Percentiles rank a stretch among this genome's conserved stretches.
phyloP scores from a whole-genome alignment of 2,888 invertebrate genomes.

The Meganola albula region DNA sequence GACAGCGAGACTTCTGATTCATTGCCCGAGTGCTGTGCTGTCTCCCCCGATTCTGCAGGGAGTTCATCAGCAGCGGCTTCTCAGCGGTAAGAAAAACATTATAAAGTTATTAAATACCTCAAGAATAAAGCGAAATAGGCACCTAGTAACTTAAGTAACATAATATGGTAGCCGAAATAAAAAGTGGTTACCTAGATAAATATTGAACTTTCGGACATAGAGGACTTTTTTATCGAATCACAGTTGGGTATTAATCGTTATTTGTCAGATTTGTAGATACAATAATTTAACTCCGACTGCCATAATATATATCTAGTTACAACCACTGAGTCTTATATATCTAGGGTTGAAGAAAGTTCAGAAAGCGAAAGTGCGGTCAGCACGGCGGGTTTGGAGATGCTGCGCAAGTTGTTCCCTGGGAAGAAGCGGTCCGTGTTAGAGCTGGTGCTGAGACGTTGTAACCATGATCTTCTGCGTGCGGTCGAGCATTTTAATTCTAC shows the following conservation, averaged over 20 bases:
- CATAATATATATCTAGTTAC: no score
- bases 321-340: no score
- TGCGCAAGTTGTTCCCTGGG: slow-evolving; percentile 92
- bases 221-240: no score
- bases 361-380: slow-evolving; percentile 74
- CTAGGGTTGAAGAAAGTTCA: slow-evolving; percentile 35
- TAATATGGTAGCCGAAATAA: no score
- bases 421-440: slow-evolving; percentile 93
- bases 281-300: no score
- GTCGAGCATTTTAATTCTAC: slow-evolving; percentile 88
- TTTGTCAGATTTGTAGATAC: no score
- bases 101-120: not conserved
- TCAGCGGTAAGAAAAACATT: slow-evolving; percentile 31
- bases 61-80: slow-evolving; percentile 34
- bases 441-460: slow-evolving; percentile 93
- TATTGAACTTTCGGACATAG: no score
- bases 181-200: no score
- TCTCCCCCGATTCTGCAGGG: slow-evolving; percentile 57
- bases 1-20: slow-evolving; percentile 73
- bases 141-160: no score
- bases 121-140: no score
- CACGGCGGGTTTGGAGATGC: slow-evolving; percentile 87
- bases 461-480: slow-evolving; percentile 92
- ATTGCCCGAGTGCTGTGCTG: slow-evolving; percentile 60
- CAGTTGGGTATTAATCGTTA: no score